Conservation (phyloP, 2,113 vertebrate genomes). For the Thermophis baileyi region DNA sequence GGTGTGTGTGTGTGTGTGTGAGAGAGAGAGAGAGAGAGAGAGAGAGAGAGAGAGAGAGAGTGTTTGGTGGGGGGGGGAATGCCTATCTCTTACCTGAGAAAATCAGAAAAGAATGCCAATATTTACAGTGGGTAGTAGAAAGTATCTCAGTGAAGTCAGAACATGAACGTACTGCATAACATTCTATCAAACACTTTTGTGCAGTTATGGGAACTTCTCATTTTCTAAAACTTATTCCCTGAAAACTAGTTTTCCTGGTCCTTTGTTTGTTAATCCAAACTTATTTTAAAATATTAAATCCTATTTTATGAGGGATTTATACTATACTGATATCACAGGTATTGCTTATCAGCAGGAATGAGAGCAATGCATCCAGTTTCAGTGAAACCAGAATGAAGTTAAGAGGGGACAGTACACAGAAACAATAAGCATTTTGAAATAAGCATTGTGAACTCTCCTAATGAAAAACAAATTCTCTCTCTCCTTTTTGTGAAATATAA, state of each 20-base stretch:
- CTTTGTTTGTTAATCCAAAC: not conserved
- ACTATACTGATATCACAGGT: conserved; percentile 17
- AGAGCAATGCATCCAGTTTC: not conserved
- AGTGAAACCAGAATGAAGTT: not conserved
- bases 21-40: too few species aligned
- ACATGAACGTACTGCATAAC: not conserved
- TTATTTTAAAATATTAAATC: conserved; percentile 3
- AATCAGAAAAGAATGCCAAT: not conserved
- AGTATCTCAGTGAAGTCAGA: conserved; percentile 9
- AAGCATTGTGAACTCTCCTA: not conserved
- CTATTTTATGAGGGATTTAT: conserved; percentile 18
- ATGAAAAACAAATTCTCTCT: not conserved
- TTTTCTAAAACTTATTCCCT: not conserved
- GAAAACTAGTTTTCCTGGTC: not conserved
- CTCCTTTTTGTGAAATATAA: not conserved
- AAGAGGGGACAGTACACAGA: conserved; percentile 24
- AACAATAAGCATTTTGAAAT: not conserved
- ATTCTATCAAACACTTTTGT: not conserved
- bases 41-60: too few species aligned
- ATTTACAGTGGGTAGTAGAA: conserved; percentile 34
- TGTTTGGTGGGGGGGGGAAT: not conserved
- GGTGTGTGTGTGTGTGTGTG: too few species aligned
- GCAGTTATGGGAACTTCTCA: not conserved
- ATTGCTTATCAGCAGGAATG: not conserved
- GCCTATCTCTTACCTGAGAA: not conserved